Percentiles rank a stretch among this genome's conserved stretches.
These are phyloP conservation scores for Toxotes lorentzi DNA, from an alignment of 2,797 vertebrate species.

Conservation along the genomic window DNA sequence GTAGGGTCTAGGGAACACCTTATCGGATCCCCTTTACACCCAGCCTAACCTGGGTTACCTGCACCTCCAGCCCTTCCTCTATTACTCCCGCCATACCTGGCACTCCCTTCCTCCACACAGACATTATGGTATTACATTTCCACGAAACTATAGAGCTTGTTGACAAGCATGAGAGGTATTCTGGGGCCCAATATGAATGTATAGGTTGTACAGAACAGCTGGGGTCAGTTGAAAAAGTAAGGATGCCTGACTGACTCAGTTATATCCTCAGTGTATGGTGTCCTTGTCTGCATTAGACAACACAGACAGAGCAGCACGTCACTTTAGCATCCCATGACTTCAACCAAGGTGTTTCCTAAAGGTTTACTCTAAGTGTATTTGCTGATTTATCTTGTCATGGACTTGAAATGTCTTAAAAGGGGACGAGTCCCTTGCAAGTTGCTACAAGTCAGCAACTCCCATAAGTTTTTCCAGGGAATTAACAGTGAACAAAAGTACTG, in stretches of 20 bases:
- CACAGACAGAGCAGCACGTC: conserved; percentile 36
- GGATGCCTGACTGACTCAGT: conserved; percentile 37
- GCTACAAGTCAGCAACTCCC: conserved; percentile 41
- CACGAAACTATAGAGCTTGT: conserved; percentile 70
- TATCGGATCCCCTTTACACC: conserved; percentile 72
- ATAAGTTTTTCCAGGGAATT: conserved; percentile 27
- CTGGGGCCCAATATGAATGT: conserved; percentile 57
- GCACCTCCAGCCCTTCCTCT: conserved; percentile 61
- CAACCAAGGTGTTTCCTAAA: conserved; percentile 22
- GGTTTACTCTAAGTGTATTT: conserved; percentile 33
- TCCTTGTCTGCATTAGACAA: conserved; percentile 47
- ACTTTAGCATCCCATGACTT: conserved; percentile 38
- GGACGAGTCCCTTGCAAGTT: conserved; percentile 30
- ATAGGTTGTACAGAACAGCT: conserved; percentile 57
- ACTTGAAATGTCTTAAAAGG: conserved; percentile 41
- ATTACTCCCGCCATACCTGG: conserved; percentile 62
- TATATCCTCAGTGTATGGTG: conserved; percentile 37
- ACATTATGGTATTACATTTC: conserved; percentile 82
- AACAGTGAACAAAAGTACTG: conserved; percentile 41
- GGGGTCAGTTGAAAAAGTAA: conserved; percentile 58
- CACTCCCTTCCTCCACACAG: conserved; percentile 76
- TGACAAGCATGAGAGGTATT: conserved; percentile 74
- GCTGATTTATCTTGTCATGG: conserved; percentile 41
- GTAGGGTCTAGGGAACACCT: conserved; percentile 73
- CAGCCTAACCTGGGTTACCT: conserved; percentile 69